These are phyloP conservation scores for Hyposoter didymator DNA, from an alignment of 2,888 invertebrate species.

Conservation along the genomic window DNA sequence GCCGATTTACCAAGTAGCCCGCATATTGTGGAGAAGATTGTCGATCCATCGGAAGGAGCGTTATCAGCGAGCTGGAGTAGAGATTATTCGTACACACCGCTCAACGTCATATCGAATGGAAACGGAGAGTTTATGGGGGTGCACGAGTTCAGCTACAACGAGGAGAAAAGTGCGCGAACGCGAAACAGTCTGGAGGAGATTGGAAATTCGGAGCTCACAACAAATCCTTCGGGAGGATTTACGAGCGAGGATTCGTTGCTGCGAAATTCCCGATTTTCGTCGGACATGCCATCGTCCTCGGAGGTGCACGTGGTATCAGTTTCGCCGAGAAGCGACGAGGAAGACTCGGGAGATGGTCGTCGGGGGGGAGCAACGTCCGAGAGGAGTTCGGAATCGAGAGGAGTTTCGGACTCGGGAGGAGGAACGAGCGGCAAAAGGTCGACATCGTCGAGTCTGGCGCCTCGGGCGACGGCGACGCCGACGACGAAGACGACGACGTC, in stretches of 20 bases:
- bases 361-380: not conserved
- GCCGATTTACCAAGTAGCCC: slow-evolving; percentile 73
- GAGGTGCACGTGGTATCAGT: not conserved
- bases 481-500: slow-evolving; percentile 52
- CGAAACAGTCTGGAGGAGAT: slow-evolving; percentile 36
- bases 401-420: slow-evolving; percentile 18
- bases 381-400: not conserved
- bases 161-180: slow-evolving; percentile 36
- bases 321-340: not conserved
- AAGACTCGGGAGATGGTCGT: no score
- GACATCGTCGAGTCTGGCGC: not conserved
- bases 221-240: slow-evolving; percentile 28
- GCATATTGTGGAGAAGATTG: slow-evolving; percentile 74
- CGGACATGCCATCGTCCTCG: not conserved
- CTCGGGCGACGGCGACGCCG: slow-evolving; percentile 31
- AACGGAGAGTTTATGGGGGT: slow-evolving; percentile 33
- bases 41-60: slow-evolving; percentile 80
- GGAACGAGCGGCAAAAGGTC: slow-evolving; percentile 44
- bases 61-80: slow-evolving; percentile 77
- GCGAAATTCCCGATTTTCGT: not conserved
- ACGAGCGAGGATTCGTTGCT: slow-evolving; percentile 10
- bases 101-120: slow-evolving; percentile 37
- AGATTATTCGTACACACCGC: slow-evolving; percentile 33
- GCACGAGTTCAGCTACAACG: slow-evolving; percentile 52
- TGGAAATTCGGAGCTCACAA: slow-evolving; percentile 28